phyloP scores from a whole-genome alignment of 2,888 invertebrate species.

The Theretra japonica region DNA sequence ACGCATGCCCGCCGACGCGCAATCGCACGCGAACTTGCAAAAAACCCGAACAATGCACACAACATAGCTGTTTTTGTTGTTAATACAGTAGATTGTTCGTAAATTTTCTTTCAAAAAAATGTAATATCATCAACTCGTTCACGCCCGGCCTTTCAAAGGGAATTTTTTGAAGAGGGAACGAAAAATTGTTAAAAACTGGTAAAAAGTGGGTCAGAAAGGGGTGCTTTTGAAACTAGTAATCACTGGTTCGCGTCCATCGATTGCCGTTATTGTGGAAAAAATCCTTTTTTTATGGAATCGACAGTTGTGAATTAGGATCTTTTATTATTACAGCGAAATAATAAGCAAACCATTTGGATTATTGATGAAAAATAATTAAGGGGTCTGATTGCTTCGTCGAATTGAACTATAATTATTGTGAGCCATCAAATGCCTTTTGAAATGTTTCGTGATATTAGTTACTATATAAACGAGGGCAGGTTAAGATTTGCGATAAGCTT shows the following conservation, averaged over 20 bases:
- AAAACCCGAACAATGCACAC: constrained; percentile 79
- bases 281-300: constrained; percentile 64
- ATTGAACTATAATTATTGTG: constrained; percentile 13
- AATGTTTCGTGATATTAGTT: constrained; percentile 5
- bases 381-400: constrained; percentile 39
- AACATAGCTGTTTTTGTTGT: constrained; percentile 81
- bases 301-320: constrained; percentile 73
- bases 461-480: not conserved
- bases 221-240: constrained; percentile 84
- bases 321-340: constrained; percentile 66
- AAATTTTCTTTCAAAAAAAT: constrained; percentile 80
- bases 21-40: constrained; percentile 82
- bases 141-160: constrained; percentile 83
- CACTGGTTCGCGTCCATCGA: constrained; percentile 81
- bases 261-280: constrained; percentile 82
- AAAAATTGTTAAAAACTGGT: constrained; percentile 81
- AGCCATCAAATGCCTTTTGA: not conserved
- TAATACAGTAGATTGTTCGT: constrained; percentile 84
- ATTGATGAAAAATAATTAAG: constrained; percentile 54
- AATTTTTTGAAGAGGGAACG: constrained; percentile 78
- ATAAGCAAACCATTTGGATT: constrained; percentile 57
- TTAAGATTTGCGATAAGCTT: not conserved
- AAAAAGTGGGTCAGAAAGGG: constrained; percentile 85
- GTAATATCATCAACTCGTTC: constrained; percentile 86
- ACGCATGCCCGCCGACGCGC: constrained; percentile 82